Conservation (phyloP, 2,113 vertebrate genomes). For the Phocoena phocoena region DNA sequence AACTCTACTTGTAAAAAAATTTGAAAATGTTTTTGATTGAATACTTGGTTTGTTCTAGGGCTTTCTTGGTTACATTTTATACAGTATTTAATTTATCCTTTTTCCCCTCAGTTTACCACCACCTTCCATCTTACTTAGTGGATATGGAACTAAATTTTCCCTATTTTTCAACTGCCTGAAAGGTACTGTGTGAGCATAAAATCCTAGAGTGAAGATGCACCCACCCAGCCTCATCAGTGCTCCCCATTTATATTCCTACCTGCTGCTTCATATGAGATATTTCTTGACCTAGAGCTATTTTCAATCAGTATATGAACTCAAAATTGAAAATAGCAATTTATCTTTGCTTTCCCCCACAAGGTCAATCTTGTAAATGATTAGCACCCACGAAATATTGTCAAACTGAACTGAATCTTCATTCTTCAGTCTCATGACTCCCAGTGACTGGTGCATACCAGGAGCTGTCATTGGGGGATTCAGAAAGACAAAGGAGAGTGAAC, state of each 20-base stretch:
- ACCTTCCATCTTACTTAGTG: not conserved
- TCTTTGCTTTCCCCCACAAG: not conserved
- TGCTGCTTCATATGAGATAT: not conserved
- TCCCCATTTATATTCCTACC: not conserved
- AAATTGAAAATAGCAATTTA: not conserved
- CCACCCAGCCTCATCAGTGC: rapidly evolving
- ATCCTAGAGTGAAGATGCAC: not conserved
- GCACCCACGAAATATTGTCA: not conserved
- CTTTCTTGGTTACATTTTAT: not conserved
- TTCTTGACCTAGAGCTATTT: not conserved
- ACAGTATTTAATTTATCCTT: not conserved
- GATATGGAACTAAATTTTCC: not conserved
- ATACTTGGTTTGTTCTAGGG: not conserved
- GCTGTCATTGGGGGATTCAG: not conserved
- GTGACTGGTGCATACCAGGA: not conserved
- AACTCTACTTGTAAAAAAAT: not conserved
- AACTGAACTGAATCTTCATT: not conserved
- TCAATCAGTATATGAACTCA: not conserved
- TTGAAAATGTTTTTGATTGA: not conserved
- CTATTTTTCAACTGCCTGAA: not conserved
- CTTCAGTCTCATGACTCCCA: not conserved
- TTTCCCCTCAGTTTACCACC: not conserved
- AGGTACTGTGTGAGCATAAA: not conserved
- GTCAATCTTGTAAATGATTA: not conserved
- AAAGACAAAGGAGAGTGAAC: not conserved